Percentiles rank a stretch among this genome's conserved stretches.
phyloP scores from a whole-genome alignment of 2,113 vertebrate species.

The Glaucidium brasilianum region DNA sequence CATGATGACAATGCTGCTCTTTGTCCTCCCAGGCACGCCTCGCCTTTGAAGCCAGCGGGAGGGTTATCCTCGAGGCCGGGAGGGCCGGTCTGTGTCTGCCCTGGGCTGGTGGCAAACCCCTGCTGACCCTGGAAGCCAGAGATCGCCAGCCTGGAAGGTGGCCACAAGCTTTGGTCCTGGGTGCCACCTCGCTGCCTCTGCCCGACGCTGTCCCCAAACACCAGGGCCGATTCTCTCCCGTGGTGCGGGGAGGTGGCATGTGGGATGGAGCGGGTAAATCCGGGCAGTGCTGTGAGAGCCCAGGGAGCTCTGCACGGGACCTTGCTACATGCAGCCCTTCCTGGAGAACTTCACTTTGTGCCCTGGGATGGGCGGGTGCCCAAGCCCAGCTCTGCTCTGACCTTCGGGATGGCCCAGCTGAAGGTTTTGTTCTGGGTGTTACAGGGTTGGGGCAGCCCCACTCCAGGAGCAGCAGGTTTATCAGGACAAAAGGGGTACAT shows the following conservation, averaged over 20 bases:
- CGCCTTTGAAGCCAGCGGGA: neutral
- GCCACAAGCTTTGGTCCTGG: neutral
- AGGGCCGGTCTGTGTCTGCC: neutral
- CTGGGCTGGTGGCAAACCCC: neutral
- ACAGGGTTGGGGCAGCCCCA: neutral
- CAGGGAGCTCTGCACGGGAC: neutral
- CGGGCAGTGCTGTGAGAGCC: neutral
- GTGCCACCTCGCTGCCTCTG: neutral
- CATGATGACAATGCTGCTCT: neutral
- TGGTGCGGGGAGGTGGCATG: neutral
- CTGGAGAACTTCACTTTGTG: neutral
- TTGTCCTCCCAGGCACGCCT: neutral
- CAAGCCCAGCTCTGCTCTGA: neutral
- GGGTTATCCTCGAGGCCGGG: neutral
- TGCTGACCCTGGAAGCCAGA: neutral
- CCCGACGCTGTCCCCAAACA: neutral
- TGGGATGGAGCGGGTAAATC: neutral
- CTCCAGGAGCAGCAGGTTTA: neutral
- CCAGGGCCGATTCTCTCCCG: rapidly evolving
- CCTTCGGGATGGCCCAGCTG: neutral
- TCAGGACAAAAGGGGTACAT: rapidly evolving
- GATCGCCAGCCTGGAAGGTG: neutral
- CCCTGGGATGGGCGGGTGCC: neutral
- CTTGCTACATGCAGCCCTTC: neutral
- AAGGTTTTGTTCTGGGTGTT: neutral